Evolutionary conservation across 1,140 invertebrate genomes (phyloP).

Genomic region (Nixonia krombeini): DNA sequence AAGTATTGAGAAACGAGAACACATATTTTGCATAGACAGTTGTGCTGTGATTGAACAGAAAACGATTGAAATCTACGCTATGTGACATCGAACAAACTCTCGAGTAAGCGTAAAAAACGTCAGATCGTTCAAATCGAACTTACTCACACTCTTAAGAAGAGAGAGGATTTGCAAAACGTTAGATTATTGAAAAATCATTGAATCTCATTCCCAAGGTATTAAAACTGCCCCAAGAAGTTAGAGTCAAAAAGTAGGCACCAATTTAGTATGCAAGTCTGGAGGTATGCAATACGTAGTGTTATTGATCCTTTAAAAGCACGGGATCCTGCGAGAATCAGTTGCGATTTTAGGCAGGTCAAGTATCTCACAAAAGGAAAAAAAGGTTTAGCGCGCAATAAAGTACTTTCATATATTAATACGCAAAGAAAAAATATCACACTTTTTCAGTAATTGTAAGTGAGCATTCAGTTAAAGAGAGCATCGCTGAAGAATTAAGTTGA

Average conservation of each 20-base stretch:
- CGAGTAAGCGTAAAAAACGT: slow-evolving; percentile 32
- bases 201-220: slow-evolving; percentile 29
- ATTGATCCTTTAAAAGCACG: slow-evolving; percentile 39
- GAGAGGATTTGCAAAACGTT: slow-evolving; percentile 29
- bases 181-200: slow-evolving; percentile 37
- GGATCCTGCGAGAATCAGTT: slow-evolving; percentile 38
- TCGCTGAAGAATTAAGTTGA: no score
- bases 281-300: slow-evolving; percentile 31
- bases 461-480: no score
- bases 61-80: no score
- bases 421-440: no score
- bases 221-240: slow-evolving; percentile 25
- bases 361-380: background rate
- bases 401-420: no score
- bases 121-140: slow-evolving; percentile 29
- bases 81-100: slow-evolving; percentile 30
- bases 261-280: slow-evolving; percentile 40
- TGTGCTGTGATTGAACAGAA: background rate
- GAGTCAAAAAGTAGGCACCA: slow-evolving; percentile 30
- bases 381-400: no score
- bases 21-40: background rate
- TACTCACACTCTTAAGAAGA: slow-evolving; percentile 42
- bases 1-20: background rate
- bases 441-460: no score
- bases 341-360: slow-evolving; percentile 10